Evolutionary conservation across 2,113 vertebrate species (phyloP).

Genomic region (Suncus etruscus): DNA sequence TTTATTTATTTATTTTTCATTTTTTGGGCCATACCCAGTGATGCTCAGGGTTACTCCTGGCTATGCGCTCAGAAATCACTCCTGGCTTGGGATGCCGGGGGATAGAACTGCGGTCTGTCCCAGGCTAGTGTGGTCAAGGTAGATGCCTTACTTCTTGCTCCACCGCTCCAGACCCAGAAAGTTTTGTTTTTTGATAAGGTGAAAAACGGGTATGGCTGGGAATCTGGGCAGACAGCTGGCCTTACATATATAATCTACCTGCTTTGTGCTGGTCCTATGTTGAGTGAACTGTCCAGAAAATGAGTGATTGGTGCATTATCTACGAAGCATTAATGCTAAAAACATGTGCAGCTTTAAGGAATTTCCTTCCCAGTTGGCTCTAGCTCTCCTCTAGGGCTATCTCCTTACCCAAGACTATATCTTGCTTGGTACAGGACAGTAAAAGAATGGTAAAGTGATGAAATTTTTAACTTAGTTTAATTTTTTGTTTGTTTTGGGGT

Average conservation of each 20-base stretch:
- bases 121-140: no score
- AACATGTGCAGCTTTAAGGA: neutral
- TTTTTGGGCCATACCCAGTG: no score
- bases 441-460: neutral
- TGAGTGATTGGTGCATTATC: neutral
- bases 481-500: no score
- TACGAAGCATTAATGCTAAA: neutral
- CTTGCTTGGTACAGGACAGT: neutral
- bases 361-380: slow-evolving; percentile 22
- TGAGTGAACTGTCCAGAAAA: neutral
- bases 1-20: neutral
- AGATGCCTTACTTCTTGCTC: no score
- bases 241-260: neutral
- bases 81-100: no score
- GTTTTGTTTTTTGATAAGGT: neutral
- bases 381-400: slow-evolving; percentile 5
- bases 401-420: neutral
- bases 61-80: no score
- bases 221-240: no score
- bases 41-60: no score
- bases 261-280: neutral
- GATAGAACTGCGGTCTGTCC: no score
- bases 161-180: no score
- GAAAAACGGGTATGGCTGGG: no score
- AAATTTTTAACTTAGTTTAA: no score